Conservation (phyloP, 2,113 vertebrate genomes). For the Percina caprodes region DNA sequence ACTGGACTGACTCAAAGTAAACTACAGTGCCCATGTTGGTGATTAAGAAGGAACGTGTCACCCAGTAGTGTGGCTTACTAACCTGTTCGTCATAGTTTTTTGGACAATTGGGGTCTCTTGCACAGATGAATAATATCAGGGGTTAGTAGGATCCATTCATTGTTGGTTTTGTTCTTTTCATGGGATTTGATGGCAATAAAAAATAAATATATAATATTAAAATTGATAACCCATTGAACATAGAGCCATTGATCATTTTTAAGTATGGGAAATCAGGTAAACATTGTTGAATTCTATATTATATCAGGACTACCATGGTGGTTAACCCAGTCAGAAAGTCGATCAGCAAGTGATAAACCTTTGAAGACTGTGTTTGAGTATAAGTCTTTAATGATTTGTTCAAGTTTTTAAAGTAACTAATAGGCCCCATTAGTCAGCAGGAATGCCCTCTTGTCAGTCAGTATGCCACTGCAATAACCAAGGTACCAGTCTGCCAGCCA, state of each 20-base stretch:
- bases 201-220: not conserved
- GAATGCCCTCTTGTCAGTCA: slow-evolving; percentile 38
- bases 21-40: not conserved
- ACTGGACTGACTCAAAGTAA: not conserved
- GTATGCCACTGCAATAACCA: slow-evolving; percentile 51
- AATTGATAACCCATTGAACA: not conserved
- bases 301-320: not conserved
- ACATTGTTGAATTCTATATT: not conserved
- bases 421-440: slow-evolving; percentile 32
- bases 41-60: not conserved
- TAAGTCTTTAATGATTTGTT: slow-evolving; percentile 35
- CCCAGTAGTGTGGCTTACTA: not conserved
- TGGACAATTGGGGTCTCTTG: not conserved
- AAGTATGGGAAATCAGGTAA: not conserved
- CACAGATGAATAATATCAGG: not conserved
- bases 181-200: not conserved
- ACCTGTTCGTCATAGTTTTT: not conserved
- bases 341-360: not conserved
- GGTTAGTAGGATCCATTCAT: not conserved
- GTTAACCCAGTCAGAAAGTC: not conserved
- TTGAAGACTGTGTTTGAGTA: not conserved
- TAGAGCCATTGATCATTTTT: not conserved
- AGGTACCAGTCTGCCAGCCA: slow-evolving; percentile 48
- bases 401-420: slow-evolving; percentile 25
- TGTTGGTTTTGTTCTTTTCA: not conserved